Base-by-base conservation (phyloP, 2,888 invertebrate species). In the Xestobium rufovillosum region DNA sequence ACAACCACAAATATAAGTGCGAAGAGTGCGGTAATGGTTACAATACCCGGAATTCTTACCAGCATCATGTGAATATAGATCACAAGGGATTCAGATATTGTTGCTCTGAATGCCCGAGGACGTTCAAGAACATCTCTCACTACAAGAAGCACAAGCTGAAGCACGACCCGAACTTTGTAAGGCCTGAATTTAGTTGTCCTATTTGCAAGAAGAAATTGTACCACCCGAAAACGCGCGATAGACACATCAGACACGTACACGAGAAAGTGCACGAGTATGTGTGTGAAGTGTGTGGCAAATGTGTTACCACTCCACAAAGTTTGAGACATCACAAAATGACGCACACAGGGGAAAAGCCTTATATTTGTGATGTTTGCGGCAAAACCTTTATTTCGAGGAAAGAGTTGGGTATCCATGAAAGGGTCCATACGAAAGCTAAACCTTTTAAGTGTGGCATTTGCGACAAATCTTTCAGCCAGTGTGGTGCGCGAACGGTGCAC, bases 321-420 rank as follows among this genome's bases (percentile, higher is more conserved):
- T 19, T 19, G 6, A 19, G n/a, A n/a, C 6, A 19, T 19, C 23
- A 19, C 23, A n/a, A 8, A n/a, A 19, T 8, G 6, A 6, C n/a
- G 36, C 71, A 71, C 36, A 69, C 65, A 25, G 69, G 69, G 0
- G 67, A 68, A 14, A 69, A 40, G 70, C 70, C 65, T 43, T 56
- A 14, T 19, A 12, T 64, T 2, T 70, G 70, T 41, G 67, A 69
- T 32, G 60, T 60, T 10, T 70, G 70, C 36, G 68, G 67, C 6
- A 70, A 70, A 47, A 63, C 63, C 34, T 54, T 69, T 11, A 65
- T 65, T 35, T 3, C 30, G 13, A 34, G 3, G 9, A n/a, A 6
- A 8, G 23, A 6, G 23, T n/a, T 19, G 6, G n/a, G n/a, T 8
- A 13, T 13, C 9, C 34, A 34, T 26, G 13, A 35, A 41, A 39